Evolutionary conservation across 2,113 vertebrate species (phyloP).

Genomic region (Manacus vitellinus): DNA sequence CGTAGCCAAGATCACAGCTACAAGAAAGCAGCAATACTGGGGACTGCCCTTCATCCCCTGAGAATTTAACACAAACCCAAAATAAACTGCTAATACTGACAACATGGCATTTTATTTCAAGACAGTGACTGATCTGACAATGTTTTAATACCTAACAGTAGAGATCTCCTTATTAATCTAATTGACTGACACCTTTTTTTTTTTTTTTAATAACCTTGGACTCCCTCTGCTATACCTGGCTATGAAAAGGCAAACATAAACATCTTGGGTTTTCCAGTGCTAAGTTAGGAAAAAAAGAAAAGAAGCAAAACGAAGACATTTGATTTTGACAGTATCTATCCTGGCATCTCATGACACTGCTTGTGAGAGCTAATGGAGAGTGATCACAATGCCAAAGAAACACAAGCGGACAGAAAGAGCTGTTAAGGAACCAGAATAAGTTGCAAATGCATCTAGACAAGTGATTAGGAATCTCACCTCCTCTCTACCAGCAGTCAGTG

Average conservation of each 20-base stretch:
- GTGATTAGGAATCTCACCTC: constrained; percentile 27
- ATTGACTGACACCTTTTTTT: not conserved
- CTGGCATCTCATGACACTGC: constrained; percentile 46
- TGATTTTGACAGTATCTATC: constrained; percentile 63
- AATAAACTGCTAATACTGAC: not conserved
- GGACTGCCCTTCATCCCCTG: not conserved
- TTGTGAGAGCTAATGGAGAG: constrained; percentile 38
- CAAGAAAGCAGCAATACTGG: not conserved
- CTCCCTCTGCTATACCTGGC: not conserved
- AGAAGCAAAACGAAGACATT: not conserved
- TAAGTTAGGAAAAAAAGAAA: not conserved
- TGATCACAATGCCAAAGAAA: constrained; percentile 59
- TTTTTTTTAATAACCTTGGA: not conserved
- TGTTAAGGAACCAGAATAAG: constrained; percentile 49
- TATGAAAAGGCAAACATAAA: not conserved
- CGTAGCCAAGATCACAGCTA: not conserved
- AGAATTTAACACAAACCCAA: not conserved
- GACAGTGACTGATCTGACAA: not conserved
- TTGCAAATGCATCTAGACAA: constrained; percentile 57
- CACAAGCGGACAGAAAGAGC: not conserved
- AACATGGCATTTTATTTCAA: not conserved
- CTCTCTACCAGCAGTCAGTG: not conserved
- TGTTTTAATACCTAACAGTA: not conserved
- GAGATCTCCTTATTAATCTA: not conserved
- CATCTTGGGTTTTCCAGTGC: not conserved